These are phyloP conservation scores for Tinamus guttatus DNA, from an alignment of 2,113 vertebrate species.

Conservation along the genomic window DNA sequence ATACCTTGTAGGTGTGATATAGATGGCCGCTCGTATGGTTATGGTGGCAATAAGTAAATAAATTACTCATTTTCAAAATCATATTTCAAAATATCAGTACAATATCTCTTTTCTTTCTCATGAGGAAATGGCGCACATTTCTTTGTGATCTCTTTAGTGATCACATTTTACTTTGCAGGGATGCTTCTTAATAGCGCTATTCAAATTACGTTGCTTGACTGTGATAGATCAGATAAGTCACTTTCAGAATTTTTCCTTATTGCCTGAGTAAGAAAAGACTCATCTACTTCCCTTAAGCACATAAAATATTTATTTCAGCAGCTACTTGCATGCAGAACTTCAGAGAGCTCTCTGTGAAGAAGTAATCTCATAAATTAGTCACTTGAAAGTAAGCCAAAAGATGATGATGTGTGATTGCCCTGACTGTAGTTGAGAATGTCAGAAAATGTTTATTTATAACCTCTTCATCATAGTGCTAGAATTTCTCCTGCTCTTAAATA, in stretches of 20 bases:
- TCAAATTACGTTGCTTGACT: background rate
- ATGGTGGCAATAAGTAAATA: background rate
- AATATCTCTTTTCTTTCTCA: background rate
- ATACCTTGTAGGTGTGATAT: background rate
- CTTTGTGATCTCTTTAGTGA: background rate
- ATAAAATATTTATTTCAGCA: constrained; percentile 21
- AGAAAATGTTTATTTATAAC: constrained; percentile 9
- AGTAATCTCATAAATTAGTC: background rate
- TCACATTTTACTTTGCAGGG: background rate
- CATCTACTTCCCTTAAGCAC: background rate
- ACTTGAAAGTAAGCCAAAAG: background rate
- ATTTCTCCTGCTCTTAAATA: background rate
- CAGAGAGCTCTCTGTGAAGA: background rate
- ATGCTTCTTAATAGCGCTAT: background rate
- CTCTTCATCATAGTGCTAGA: background rate
- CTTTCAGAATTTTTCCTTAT: background rate
- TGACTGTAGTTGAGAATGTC: background rate
- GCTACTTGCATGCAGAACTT: background rate
- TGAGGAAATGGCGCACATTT: background rate
- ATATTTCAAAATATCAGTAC: background rate
- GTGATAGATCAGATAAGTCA: background rate
- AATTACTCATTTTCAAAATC: background rate
- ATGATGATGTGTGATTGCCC: background rate
- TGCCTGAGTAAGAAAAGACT: background rate
- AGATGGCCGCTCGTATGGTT: background rate